Evolutionary conservation across 2,888 invertebrate species (phyloP), one percentile per base, ranked within the genome.

Genomic region (Drepana falcataria): DNA sequence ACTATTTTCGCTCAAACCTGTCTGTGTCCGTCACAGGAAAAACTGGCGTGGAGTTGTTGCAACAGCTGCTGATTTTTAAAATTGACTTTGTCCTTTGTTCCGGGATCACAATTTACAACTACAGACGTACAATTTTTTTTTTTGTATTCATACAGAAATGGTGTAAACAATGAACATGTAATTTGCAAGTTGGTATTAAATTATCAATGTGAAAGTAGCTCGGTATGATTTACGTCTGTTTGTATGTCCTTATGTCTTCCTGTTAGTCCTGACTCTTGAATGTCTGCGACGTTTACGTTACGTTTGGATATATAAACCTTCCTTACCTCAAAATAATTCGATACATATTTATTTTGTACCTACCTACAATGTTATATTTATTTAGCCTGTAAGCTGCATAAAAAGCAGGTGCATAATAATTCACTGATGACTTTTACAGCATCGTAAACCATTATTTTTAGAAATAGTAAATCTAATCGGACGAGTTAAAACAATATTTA

Each of bases 1-100:
- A 87, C 87, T 90, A 89, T 89, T 90, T 90, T 87, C 87, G 84
- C 84, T 79, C 80, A 77, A 87, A 88, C 89, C 90, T 89, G 89
- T 83, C 85, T 69, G 75, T 73, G 85, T 88, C 85, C 73, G 81
- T 89, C 86, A 89, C 60, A 67, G 71, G 65, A 72, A 69, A 69
- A 63, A 64, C 61, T 58, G 53, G 55, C 48, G 57, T 77, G 65
- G 79, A 79, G 77, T 62, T 56, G 81, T 58, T 66, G 61, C 57
- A 52, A 5, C 21, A 4, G 47, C 35, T 47, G 34, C 48, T 48
- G 34, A 34, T 48, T 7, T 35, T 48, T 48, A 6, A 33, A 33
- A 48, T 44, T 44, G 9, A 44, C 44, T 44, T 40, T 9, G 3
- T 9, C 44, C 44, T 44, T 44, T 44, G 44, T 44, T 44, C 9